Evolutionary conservation across 2,888 invertebrate genomes (phyloP).

Genomic region (Adelphocoris suturalis): DNA sequence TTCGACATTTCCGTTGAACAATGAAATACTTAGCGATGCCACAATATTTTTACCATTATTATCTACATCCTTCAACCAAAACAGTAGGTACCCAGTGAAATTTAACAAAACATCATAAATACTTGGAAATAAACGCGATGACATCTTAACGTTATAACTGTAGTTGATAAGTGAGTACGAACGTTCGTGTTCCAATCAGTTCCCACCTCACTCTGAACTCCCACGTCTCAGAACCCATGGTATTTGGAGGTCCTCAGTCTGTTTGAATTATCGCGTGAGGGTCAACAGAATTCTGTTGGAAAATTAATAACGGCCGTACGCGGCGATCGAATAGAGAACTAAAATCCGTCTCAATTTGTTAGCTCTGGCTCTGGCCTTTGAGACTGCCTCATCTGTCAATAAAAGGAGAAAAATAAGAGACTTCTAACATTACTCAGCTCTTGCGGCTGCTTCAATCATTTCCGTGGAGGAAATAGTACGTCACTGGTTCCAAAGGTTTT

Average conservation of each 20-base stretch:
- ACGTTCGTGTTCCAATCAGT: too few species aligned
- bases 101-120: too few species aligned
- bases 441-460: slow-evolving; percentile 3
- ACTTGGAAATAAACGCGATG: too few species aligned
- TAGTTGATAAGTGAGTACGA: too few species aligned
- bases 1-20: too few species aligned
- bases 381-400: slow-evolving; percentile 56
- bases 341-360: slow-evolving; percentile 72
- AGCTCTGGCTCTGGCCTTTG: slow-evolving; percentile 33
- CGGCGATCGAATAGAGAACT: slow-evolving; percentile 29
- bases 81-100: too few species aligned
- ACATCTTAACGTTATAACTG: too few species aligned
- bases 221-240: not conserved
- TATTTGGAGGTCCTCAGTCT: not conserved
- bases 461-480: not conserved
- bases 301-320: slow-evolving; percentile 68
- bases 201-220: not conserved
- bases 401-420: slow-evolving; percentile 21
- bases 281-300: not conserved
- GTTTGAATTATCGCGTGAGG: slow-evolving; percentile 61
- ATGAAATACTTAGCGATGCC: too few species aligned
- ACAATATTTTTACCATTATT: too few species aligned
- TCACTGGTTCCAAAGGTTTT: not conserved
- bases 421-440: not conserved
- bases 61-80: too few species aligned